Base-by-base conservation (phyloP, 2,888 invertebrate species). In the Eristalinus sepulchralis region DNA sequence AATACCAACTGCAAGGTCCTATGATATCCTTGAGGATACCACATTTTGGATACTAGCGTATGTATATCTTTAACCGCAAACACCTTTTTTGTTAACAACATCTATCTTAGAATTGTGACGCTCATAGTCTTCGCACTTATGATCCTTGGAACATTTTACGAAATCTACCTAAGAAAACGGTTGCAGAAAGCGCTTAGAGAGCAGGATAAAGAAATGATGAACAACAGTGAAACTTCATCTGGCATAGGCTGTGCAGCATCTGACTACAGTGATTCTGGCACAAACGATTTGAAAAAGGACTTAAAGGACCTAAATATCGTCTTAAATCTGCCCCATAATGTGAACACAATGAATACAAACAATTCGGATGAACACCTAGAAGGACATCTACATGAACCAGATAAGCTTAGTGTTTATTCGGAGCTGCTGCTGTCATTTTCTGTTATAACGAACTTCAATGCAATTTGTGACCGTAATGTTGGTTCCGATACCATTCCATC, bases 401-500 rank as follows among this genome's bases (percentile, higher is more conserved):
- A 92, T 62, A 92, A 93, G 86, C 89, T 92, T n/a, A 91, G 91
- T 90, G 89, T 92, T 70, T 91, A 90, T 79, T 91, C 92, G 1
- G 95, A 96, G 90, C 92, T 97, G 78, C 92, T 97, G 88, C 94
- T 97, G 10, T 96, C 97, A 85, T 97, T 97, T 92, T 96, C 97
- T 20, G 94, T 96, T 88, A 94, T 95, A 89, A 96, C 96, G 88
- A 97, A 97, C 90, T 93, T 96, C 89, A 95, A 95, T 92, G 96
- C 96, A 90, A 95, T 97, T 90, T 96, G 96, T 91, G 96, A 97
- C 91, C 95, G 96, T 89, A 94, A 95, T 3, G 96, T 97, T 62
- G 96, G 97, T 10, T 94, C 95, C n/a, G 96, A 96, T 91, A 97
- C 96, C 0, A 95, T 97, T 85, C 95, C 96, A 11, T 96, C 96